phyloP scores from a whole-genome alignment of 2,797 vertebrate species.

The Platyrinchus mystaceus region DNA sequence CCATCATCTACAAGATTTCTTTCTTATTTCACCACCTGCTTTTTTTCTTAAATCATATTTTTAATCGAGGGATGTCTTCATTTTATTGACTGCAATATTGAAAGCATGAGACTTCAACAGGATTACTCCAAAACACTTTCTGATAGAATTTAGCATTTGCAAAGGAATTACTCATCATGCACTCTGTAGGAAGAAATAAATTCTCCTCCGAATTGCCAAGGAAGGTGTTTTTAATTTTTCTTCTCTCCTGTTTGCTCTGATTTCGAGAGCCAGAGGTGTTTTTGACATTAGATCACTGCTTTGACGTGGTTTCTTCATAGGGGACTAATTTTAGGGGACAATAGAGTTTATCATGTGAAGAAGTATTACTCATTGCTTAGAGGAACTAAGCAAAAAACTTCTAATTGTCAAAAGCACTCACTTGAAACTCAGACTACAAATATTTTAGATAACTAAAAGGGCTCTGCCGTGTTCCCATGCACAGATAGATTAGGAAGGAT shows the following conservation, averaged over 20 bases:
- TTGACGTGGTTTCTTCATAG: conserved; percentile 50
- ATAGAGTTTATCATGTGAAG: conserved; percentile 19
- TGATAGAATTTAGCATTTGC: conserved; percentile 28
- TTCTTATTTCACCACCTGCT: background rate
- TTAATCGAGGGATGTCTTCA: background rate
- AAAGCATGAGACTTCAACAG: background rate
- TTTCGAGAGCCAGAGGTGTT: conserved; percentile 32
- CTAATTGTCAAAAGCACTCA: conserved; percentile 7
- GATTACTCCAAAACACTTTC: background rate
- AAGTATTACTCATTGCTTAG: conserved; percentile 50
- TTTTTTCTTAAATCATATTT: background rate
- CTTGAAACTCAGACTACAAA: background rate
- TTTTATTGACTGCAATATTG: background rate
- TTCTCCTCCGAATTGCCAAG: conserved; percentile 2
- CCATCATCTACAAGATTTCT: background rate
- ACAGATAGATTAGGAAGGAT: background rate
- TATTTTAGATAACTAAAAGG: background rate
- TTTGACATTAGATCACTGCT: conserved; percentile 43
- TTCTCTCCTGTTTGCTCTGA: conserved; percentile 19
- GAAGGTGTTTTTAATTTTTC: background rate
- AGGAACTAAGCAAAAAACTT: conserved; percentile 33
- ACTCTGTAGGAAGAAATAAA: conserved; percentile 49
- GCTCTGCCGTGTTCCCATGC: background rate
- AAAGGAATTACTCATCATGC: conserved; percentile 49
- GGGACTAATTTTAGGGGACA: conserved; percentile 46